Base-by-base conservation (phyloP, 2,888 invertebrate genomes). In the Myopa tessellatipennis region DNA sequence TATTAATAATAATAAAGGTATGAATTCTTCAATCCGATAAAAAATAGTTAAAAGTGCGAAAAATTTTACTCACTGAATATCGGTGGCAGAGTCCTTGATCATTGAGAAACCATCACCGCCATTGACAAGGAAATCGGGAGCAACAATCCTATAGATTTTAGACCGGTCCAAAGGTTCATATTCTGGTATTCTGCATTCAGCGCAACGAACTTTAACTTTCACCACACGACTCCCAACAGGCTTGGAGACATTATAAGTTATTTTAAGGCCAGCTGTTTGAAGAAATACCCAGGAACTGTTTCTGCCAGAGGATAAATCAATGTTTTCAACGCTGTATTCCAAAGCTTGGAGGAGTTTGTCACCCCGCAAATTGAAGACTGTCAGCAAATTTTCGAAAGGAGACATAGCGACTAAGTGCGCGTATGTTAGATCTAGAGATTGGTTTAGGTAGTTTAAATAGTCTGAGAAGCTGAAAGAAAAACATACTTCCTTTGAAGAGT, bases 351-450 rank as follows among this genome's bases (percentile, higher is more conserved):
- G 84, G 5, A 96, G 85, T 82, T 93, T 89, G 77, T 90, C 88
- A 0, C 96, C 96, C 72, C 90, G 90, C 75, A 96, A 86, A 82
- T 93, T 93, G 76, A 93, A 92, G 16, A 93, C 90, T 83, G 95
- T 93, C 78, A 95, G 90, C 68, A 91, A 92, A 88, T 96, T 95
- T 84, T 92, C 92, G 85, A 96, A 96, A 0, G 96, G 96, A 79
- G 93, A 90, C n/a, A 93, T 91, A 82, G 92, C 92, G 4, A 94
- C 88, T 6, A 96, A 84, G 75, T 93, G 93, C 73, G 92, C 93
- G 60, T 92, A 93, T 0, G 94, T 94, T 18, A 94, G 91, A 12
- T 93, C 95, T 94, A 18, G 18, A 79, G 73, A 60, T 34, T 45
- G 50, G 34, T 1, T 38, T 1, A 26, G 38, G 45, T 63, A 16